Conservation (phyloP, 1,140 invertebrate genomes). For the Neodiprion fabricii region DNA sequence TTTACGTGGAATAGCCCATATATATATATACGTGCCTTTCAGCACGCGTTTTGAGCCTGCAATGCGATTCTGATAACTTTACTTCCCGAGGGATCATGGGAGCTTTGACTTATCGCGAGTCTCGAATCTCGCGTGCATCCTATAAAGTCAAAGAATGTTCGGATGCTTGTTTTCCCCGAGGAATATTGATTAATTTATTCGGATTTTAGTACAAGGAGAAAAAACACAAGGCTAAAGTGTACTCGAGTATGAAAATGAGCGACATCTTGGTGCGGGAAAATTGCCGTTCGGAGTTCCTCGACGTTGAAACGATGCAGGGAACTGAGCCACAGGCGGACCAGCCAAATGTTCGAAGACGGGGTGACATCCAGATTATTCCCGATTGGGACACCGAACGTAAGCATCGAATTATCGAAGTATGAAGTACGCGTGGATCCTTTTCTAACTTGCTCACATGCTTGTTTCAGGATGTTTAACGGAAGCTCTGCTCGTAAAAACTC, state of each 20-base stretch:
- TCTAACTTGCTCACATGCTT: not conserved
- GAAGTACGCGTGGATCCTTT: not conserved
- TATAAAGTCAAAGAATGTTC: too few species aligned
- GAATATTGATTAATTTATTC: conserved; percentile 13
- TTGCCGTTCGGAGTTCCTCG: conserved; percentile 40
- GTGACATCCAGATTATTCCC: not conserved
- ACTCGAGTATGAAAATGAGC: conserved; percentile 41
- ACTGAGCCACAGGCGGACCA: conserved; percentile 41
- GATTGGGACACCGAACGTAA: conserved; percentile 36
- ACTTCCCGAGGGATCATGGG: too few species aligned
- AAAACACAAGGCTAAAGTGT: conserved; percentile 52
- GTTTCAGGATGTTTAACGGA: conserved; percentile 63
- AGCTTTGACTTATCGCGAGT: too few species aligned
- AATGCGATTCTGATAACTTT: too few species aligned
- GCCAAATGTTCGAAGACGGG: conserved; percentile 17
- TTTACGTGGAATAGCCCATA: too few species aligned
- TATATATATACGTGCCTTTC: too few species aligned
- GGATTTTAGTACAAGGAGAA: conserved; percentile 55
- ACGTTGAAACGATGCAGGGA: conserved; percentile 39
- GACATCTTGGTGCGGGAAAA: conserved; percentile 49
- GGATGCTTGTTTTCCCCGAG: too few species aligned
- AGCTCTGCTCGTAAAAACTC: conserved; percentile 68
- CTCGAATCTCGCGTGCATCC: too few species aligned
- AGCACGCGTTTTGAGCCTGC: too few species aligned
- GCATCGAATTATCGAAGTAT: not conserved